Conservation (phyloP, 2,888 invertebrate species). For the Erynnis tages region DNA sequence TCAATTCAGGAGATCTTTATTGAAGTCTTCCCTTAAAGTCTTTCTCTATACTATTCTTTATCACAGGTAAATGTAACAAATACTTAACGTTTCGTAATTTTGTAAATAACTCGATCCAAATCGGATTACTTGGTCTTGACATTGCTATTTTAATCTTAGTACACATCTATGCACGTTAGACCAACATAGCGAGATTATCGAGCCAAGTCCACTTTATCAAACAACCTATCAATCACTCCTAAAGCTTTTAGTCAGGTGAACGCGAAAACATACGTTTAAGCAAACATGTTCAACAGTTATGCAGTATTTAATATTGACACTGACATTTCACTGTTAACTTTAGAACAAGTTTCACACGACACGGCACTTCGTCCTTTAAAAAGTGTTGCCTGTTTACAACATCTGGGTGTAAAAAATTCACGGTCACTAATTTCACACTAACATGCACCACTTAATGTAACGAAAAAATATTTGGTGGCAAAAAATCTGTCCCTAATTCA, state of each 20-base stretch:
- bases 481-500: slow-evolving; percentile 32
- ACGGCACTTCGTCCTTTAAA: slow-evolving; percentile 11
- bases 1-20: too few species aligned
- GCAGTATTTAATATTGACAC: slow-evolving; percentile 37
- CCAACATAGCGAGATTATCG: slow-evolving; percentile 20
- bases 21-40: too few species aligned
- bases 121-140: slow-evolving; percentile 32
- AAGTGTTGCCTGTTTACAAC: slow-evolving; percentile 12
- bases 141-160: slow-evolving; percentile 35
- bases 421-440: slow-evolving; percentile 34
- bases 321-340: slow-evolving; percentile 38
- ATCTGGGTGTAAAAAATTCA: slow-evolving; percentile 30
- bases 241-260: slow-evolving; percentile 37
- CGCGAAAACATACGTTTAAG: slow-evolving; percentile 39
- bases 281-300: slow-evolving; percentile 36
- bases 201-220: slow-evolving; percentile 36
- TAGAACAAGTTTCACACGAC: slow-evolving; percentile 41
- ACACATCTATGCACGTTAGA: slow-evolving; percentile 26
- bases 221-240: slow-evolving; percentile 39
- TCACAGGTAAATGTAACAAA: too few species aligned
- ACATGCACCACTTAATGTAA: slow-evolving; percentile 14
- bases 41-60: too few species aligned
- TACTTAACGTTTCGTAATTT: too few species aligned
- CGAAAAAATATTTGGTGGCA: slow-evolving; percentile 31
- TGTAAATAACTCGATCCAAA: too few species aligned